Conservation (phyloP, 1,140 invertebrate genomes). For the Caenorhabditis remanei region DNA sequence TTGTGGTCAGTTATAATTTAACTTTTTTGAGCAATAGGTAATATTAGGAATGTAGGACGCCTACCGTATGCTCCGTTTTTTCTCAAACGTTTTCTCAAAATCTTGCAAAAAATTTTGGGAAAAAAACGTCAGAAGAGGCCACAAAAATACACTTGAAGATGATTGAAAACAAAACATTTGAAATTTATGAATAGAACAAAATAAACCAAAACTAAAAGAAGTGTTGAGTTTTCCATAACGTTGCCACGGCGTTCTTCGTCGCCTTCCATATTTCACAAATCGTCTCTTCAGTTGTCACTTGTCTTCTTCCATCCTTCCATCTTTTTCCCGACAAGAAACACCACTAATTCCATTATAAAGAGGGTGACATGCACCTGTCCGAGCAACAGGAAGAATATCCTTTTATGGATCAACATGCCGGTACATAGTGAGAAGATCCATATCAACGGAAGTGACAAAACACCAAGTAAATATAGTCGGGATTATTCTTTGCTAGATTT, state of each 20-base stretch:
- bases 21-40: not conserved
- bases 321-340: slow-evolving; percentile 2
- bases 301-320: not conserved
- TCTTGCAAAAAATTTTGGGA: not conserved
- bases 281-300: slow-evolving; percentile 21
- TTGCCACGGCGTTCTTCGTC: slow-evolving; percentile 24
- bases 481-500: not conserved
- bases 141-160: not conserved
- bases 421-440: not conserved
- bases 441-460: slow-evolving; percentile 32
- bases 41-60: no score
- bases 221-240: slow-evolving; percentile 44
- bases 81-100: not conserved
- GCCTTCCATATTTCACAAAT: slow-evolving; percentile 37
- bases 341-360: slow-evolving; percentile 51
- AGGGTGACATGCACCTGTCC: slow-evolving; percentile 40
- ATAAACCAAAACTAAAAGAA: slow-evolving; percentile 1
- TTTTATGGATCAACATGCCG: not conserved
- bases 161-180: not conserved
- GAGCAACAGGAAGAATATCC: slow-evolving; percentile 52
- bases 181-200: slow-evolving; percentile 36
- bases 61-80: no score
- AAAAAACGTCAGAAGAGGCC: not conserved
- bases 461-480: not conserved
- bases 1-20: not conserved